A percentile compares a stretch with the other conserved stretches of the same genome.
These are phyloP conservation scores for Hydrochoerus hydrochaeris DNA, from an alignment of 2,113 vertebrate genomes.

Conservation along the genomic window DNA sequence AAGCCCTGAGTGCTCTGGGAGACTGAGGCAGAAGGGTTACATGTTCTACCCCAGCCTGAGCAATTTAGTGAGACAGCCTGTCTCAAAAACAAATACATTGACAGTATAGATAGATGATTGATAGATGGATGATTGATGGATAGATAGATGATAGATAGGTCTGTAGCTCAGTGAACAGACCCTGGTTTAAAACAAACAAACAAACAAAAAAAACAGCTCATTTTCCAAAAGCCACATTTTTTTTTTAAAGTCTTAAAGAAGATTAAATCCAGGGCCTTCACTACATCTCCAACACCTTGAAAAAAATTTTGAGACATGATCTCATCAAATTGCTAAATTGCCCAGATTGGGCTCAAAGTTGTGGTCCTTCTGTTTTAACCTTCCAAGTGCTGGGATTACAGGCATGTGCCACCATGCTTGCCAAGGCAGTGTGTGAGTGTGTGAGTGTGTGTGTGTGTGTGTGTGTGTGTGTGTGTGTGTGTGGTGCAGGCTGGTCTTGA, in stretches of 20 bases:
- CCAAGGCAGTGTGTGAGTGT: too few relatives aligned
- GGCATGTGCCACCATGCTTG: too few relatives aligned
- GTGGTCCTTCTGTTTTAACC: too few relatives aligned
- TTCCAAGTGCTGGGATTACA: too few relatives aligned
- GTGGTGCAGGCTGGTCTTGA: too few relatives aligned
- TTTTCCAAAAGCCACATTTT: background rate
- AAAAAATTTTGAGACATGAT: background rate
- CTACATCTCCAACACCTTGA: background rate
- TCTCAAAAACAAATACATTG: background rate
- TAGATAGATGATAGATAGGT: too few relatives aligned
- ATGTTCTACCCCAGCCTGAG: background rate
- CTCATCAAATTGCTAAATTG: background rate
- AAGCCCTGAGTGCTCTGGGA: background rate
- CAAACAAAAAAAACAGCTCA: background rate
- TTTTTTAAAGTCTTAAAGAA: background rate
- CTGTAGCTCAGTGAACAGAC: background rate
- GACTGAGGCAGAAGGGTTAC: background rate
- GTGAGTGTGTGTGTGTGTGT: too few relatives aligned
- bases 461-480: too few relatives aligned
- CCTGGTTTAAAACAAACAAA: background rate
- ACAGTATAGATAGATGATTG: too few relatives aligned
- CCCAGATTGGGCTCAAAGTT: too few relatives aligned
- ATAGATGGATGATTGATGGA: too few relatives aligned
- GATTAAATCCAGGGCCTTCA: background rate
- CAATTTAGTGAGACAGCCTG: background rate